Evolutionary conservation across 2,797 vertebrate genomes (phyloP).

Genomic region (Decapterus maruadsi): DNA sequence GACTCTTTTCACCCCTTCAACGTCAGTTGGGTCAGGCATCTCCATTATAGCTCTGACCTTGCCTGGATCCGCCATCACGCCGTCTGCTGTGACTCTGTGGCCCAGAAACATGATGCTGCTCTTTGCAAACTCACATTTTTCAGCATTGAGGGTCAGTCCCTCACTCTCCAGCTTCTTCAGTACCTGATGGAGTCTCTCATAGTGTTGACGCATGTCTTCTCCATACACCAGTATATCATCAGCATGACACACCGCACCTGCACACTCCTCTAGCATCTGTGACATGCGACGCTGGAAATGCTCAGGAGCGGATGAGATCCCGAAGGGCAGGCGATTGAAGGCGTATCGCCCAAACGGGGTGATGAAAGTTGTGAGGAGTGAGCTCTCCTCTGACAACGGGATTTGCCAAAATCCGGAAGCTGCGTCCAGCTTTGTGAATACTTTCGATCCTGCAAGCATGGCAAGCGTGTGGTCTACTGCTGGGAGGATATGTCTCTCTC

Average conservation of each 20-base stretch:
- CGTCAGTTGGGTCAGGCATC: conserved; percentile 9
- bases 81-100: conserved; percentile 5
- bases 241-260: conserved; percentile 22
- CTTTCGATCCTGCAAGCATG: conserved; percentile 16
- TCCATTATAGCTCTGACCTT: conserved; percentile 18
- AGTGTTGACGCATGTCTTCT: conserved; percentile 1
- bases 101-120: conserved; percentile 26
- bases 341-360: conserved; percentile 25
- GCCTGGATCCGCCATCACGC: background rate
- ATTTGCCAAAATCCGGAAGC: conserved; percentile 42
- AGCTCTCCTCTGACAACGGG: conserved; percentile 16
- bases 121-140: conserved; percentile 38
- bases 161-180: conserved; percentile 5
- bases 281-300: background rate
- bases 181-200: conserved; percentile 13
- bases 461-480: conserved; percentile 31
- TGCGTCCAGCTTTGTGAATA: conserved; percentile 39
- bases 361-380: conserved; percentile 9
- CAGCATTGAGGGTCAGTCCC: conserved; percentile 12
- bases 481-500: conserved; percentile 43
- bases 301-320: conserved; percentile 31
- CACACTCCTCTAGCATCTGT: conserved; percentile 15
- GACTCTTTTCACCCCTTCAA: conserved; percentile 23
- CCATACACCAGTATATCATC: conserved; percentile 26
- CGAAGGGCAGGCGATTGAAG: conserved; percentile 41